Conservation (phyloP, 2,888 invertebrate species). For the Ichneumon xanthorius region DNA sequence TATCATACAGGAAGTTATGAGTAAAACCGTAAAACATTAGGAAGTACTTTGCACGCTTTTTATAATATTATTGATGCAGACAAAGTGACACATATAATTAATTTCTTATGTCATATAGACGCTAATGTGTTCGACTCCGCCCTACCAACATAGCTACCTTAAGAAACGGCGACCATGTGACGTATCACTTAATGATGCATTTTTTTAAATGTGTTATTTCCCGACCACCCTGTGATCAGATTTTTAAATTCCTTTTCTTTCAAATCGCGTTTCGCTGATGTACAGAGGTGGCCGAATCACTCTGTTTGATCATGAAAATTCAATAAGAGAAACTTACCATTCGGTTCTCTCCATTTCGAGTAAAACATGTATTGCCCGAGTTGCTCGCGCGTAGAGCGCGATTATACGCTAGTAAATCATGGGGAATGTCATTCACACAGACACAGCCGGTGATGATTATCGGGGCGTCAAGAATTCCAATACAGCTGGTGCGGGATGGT, state of each 20-base stretch:
- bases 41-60: too few relatives aligned
- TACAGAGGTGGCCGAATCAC: neutral
- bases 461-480: slow-evolving; percentile 54
- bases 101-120: too few relatives aligned
- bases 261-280: neutral
- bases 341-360: neutral
- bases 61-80: too few relatives aligned
- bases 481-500: neutral
- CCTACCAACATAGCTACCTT: too few relatives aligned
- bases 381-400: slow-evolving; percentile 27
- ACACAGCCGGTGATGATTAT: slow-evolving; percentile 41
- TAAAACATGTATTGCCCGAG: slow-evolving; percentile 6
- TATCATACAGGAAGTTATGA: too few relatives aligned
- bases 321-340: neutral
- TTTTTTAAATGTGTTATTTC: neutral
- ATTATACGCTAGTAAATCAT: slow-evolving; percentile 52
- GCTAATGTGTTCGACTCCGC: too few relatives aligned
- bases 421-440: slow-evolving; percentile 40
- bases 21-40: too few relatives aligned
- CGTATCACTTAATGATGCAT: neutral
- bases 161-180: too few relatives aligned
- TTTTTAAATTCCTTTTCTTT: neutral
- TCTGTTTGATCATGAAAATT: slow-evolving; percentile 1
- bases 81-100: too few relatives aligned
- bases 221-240: neutral